Conservation (phyloP, 2,888 invertebrate species). For the Diarsia brunnea region DNA sequence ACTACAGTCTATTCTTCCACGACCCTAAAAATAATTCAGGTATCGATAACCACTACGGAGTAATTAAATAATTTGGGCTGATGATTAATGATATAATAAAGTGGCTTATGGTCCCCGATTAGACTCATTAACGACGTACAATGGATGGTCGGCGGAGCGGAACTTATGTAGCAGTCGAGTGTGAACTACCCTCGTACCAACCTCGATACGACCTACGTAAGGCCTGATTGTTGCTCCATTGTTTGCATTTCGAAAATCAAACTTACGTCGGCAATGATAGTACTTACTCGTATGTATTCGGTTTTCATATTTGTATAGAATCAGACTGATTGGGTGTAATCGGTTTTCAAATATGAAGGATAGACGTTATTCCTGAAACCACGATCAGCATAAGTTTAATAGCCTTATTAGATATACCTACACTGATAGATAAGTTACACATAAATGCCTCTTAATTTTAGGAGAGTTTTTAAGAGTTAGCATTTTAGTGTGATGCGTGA, state of each 20-base stretch:
- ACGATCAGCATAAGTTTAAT: background rate
- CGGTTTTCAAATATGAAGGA: background rate
- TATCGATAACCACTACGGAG: slow-evolving; percentile 20
- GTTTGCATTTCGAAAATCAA: slow-evolving; percentile 50
- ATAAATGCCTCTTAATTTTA: background rate
- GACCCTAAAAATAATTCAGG: background rate
- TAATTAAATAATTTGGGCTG: slow-evolving; percentile 63
- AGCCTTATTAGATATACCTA: background rate
- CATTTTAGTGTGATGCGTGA: background rate
- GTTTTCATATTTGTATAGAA: slow-evolving; percentile 15
- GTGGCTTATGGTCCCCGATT: slow-evolving; percentile 71
- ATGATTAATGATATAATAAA: slow-evolving; percentile 70
- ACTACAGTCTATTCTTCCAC: background rate
- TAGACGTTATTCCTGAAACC: background rate
- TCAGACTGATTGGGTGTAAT: slow-evolving; percentile 2
- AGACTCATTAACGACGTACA: slow-evolving; percentile 78
- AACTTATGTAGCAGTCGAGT: slow-evolving; percentile 84
- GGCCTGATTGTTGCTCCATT: slow-evolving; percentile 61
- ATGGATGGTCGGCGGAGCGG: slow-evolving; percentile 80
- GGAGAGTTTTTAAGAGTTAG: background rate
- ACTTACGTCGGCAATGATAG: slow-evolving; percentile 4
- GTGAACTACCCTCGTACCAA: slow-evolving; percentile 80
- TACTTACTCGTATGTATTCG: background rate
- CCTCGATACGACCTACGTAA: slow-evolving; percentile 68
- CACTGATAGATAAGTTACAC: background rate